Evolutionary conservation across 2,113 vertebrate species (phyloP).

Genomic region (Erpornis zantholeuca): DNA sequence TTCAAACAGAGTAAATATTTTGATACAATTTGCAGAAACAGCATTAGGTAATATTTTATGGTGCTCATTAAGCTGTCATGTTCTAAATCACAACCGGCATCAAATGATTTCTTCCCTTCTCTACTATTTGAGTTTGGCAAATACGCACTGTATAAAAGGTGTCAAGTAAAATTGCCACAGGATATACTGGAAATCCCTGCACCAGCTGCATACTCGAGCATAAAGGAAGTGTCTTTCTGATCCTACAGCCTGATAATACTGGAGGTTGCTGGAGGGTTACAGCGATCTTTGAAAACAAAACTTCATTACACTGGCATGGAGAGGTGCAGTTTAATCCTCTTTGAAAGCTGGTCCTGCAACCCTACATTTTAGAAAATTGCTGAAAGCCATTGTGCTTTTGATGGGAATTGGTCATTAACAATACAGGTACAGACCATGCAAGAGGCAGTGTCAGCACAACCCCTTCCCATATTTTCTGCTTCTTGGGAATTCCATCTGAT

Average conservation of each 20-base stretch:
- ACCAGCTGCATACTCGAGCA: conserved; percentile 52
- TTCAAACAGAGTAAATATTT: conserved; percentile 25
- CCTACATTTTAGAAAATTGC: conserved; percentile 1
- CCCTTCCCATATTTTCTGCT: background rate
- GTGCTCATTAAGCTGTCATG: conserved; percentile 34
- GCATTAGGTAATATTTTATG: conserved; percentile 33
- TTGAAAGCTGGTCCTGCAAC: conserved; percentile 10
- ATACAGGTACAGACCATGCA: conserved; percentile 8
- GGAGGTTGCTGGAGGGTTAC: conserved; percentile 37
- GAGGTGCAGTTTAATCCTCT: conserved; percentile 26
- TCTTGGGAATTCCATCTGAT: conserved; percentile 9
- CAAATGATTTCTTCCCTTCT: conserved; percentile 19
- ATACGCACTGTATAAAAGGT: conserved; percentile 17
- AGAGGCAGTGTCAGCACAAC: background rate
- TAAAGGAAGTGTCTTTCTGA: conserved; percentile 51
- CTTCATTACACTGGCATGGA: conserved; percentile 9
- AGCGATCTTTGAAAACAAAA: conserved; percentile 40
- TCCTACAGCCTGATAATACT: conserved; percentile 24
- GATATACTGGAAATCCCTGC: conserved; percentile 60
- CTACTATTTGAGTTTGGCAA: conserved; percentile 19
- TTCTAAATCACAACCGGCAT: background rate
- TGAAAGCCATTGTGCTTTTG: conserved; percentile 19
- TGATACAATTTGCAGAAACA: background rate
- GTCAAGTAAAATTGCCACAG: conserved; percentile 53
- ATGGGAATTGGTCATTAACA: background rate